Evolutionary conservation across 2,888 invertebrate genomes (phyloP), one percentile per base, ranked within the genome.

Genomic region (Leucophenga maculata): DNA sequence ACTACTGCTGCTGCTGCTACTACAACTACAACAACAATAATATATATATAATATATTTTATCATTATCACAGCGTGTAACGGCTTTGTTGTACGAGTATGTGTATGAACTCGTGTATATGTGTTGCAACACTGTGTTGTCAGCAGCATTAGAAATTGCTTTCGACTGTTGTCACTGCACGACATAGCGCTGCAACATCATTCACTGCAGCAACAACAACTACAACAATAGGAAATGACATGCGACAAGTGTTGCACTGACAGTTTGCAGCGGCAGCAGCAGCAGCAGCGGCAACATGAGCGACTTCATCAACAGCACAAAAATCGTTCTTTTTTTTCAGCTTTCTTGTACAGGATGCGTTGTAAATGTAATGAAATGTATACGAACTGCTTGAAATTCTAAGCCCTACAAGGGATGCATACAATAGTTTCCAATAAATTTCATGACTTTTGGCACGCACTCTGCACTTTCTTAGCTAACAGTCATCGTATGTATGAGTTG

Each of bases 241-340:
- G 81, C 82, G 83, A 83, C 81, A 81, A 82, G 81, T 83, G 81
- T 81, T 81, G 78, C 82, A 83, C 77, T 79, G 83, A 81, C 81
- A 83, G 82, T 75, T 48, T 48, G 62, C 62, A 64, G 62, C 48
- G 48, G 48, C 46, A 16, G n/a, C 18, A 11, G 32, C 14, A 11
- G 52, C 14, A 14, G 32, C 22, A 6, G 39, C 32, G 14, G 48
- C 60, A 62, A 44, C 60, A 62, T 62, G 60, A 62, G 60, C 60
- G 60, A 62, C 39, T 46, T 46, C n/a, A 16, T 48, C 20, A 8
- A 65, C 20, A 22, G 31, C 46, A 65, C 31, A 18, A 54, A 54
- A 11, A 18, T 20, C 18, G 54, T 54, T 6, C 16, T n/a, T 44
- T 44, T 6, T 44, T 44, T 46, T 46, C 3, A 14, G 46, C 46